Evolutionary conservation across 1,140 invertebrate genomes (phyloP), one percentile per base, ranked within the genome.

Genomic region (Phocides pigmalion): DNA sequence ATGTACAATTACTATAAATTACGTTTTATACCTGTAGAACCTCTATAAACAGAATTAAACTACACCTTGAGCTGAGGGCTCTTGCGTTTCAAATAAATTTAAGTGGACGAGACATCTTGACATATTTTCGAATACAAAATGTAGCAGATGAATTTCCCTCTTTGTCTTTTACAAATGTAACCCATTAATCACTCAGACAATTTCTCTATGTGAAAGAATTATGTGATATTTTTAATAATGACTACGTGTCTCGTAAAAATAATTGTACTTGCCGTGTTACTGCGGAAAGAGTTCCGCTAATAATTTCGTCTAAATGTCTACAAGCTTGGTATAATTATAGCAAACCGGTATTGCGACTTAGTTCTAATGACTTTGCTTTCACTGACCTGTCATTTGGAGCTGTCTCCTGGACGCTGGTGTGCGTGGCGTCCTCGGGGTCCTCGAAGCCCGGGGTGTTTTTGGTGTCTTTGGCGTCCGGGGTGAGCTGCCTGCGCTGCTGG

Each of bases 321-420:
- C 28, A 32, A 11, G n/a, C n/a, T n/a, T 3, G 32, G 58, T 8
- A 62, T 44, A 44, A 62, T 32, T 62, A 47, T 25, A 19, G 15
- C 12, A 15, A 42, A 28, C 42, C 11, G 28, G 20, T 44, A 14
- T 8, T 64, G 47, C 15, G 14, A 17, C 20, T 12, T 35, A 62
- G 5, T 11, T 32, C 56, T 61, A 62, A 20, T 42, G 15, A 16
- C 15, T 46, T 54, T 19, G 15, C 19, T 49, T 62, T 49, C 6
- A 80, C 74, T 72, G 41, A 90, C 88, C 88, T 86, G 88, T 90
- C 88, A 90, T 90, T 78, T 90, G 88, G 61, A 90, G 79, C 72
- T 90, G 87, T 72, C 88, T 81, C 61, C 88, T 88, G 4, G 88
- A 90, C 4, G 86, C 86, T 15, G 88, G 88, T 12, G 88, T 89